phyloP scores from a whole-genome alignment of 2,113 vertebrate species.

The Burhinus bistriatus region DNA sequence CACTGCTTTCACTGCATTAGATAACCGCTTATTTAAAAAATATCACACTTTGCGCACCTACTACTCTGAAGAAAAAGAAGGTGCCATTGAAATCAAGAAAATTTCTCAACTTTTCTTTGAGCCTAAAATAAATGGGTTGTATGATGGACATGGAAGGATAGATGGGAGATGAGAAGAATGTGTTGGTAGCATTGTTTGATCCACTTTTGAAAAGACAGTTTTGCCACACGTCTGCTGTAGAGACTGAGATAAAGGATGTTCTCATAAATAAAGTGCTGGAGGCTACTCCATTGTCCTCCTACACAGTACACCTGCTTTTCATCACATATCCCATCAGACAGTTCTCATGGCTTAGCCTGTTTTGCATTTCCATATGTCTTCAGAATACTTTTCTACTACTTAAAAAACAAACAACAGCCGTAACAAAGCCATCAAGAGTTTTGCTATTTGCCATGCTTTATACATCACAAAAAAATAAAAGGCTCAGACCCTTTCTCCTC shows the following conservation, averaged over 20 bases:
- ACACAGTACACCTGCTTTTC: constrained; percentile 26
- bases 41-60: neutral
- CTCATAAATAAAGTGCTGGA: constrained; percentile 26
- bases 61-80: neutral
- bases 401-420: neutral
- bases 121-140: neutral
- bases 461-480: neutral
- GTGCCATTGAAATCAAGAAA: neutral
- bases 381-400: neutral
- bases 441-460: neutral
- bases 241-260: neutral
- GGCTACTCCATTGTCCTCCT: constrained; percentile 9
- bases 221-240: neutral
- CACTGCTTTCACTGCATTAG: neutral
- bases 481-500: neutral
- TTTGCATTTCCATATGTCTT: constrained; percentile 32
- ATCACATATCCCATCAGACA: neutral
- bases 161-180: neutral
- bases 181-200: neutral
- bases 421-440: neutral
- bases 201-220: constrained; percentile 5
- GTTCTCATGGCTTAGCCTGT: neutral
- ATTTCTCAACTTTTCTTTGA: neutral
- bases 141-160: neutral
- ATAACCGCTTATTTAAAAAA: neutral